Evolutionary conservation across 1,140 invertebrate species (phyloP), one percentile per base, ranked within the genome.

Genomic region (Sinella curviseta): DNA sequence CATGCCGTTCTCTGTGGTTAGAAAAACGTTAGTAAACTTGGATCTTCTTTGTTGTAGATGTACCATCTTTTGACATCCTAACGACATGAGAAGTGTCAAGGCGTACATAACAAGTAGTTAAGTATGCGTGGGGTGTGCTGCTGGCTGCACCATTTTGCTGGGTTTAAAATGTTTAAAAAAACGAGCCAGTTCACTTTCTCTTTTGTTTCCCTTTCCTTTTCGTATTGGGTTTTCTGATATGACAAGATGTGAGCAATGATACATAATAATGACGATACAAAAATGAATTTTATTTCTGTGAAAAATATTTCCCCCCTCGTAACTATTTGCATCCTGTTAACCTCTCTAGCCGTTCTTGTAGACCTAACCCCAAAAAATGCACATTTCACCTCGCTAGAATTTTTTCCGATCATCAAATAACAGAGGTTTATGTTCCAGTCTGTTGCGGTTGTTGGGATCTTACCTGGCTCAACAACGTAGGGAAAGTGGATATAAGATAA

Each of bases 61-160:
- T 48, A 48, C 39, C 20, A 8, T 48, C 39, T n/a, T 26, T 65
- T 65, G 65, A 70, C 65, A 70, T 48, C 20, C 8, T 70, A 70
- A 70, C 26, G 65, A 70, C 65, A 70, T 31, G 65, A 70, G 31
- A 70, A 70, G 65, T 70, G 65, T 70, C 65, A 70, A 70, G 65
- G 65, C 65, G 65, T 70, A 70, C 65, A 70, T 70, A 33, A 70
- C 65, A 70, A 70, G 65, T 70, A 70, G 28, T 70, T 70, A 70
- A 33, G 31, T n/a, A 70, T 70, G 31, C 8, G 2, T 31, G 8
- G n/a, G 65, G 31, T 17, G 26, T 48, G 8, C 39, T n/a, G n/a
- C n/a, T n/a, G n/a, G n/a, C n/a, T n/a, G n/a, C n/a, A n/a, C 8
- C 20, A 48, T 48, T 20, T 20, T 48, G 20, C 8, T 8, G 20